Evolutionary conservation across 2,888 invertebrate species (phyloP).

Genomic region (Ochropleura leucogaster): DNA sequence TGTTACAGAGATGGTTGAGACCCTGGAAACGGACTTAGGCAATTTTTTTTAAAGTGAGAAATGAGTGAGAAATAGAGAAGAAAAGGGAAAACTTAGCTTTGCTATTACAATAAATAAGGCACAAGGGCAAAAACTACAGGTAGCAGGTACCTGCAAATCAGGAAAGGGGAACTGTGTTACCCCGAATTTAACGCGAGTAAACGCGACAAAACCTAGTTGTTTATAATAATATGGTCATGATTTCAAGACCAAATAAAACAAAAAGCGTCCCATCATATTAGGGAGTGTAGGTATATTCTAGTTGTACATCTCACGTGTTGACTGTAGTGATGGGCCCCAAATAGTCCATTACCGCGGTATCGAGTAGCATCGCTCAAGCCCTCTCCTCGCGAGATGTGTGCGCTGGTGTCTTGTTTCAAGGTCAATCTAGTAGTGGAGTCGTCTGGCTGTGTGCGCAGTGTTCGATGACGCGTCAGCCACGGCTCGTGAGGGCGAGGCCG

Average conservation of each 20-base stretch:
- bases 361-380: conserved; percentile 7
- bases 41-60: no score
- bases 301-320: neutral
- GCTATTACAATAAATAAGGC: no score
- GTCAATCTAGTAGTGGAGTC: conserved; percentile 10
- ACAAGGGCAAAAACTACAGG: no score
- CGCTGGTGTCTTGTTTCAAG: conserved; percentile 38
- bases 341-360: conserved; percentile 16
- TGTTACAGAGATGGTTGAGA: no score
- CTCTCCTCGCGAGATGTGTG: conserved; percentile 23
- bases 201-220: no score
- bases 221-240: neutral
- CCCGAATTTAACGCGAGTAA: no score
- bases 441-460: conserved; percentile 13
- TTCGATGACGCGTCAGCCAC: neutral
- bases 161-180: no score
- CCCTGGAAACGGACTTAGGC: no score
- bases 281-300: neutral
- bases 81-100: no score
- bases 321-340: conserved; percentile 12
- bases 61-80: no score
- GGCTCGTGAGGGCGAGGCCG: neutral
- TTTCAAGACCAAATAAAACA: neutral
- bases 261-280: neutral
- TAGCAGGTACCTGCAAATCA: no score